Base-by-base conservation (phyloP, 2,888 invertebrate species). In the Taphrorychus bicolor region DNA sequence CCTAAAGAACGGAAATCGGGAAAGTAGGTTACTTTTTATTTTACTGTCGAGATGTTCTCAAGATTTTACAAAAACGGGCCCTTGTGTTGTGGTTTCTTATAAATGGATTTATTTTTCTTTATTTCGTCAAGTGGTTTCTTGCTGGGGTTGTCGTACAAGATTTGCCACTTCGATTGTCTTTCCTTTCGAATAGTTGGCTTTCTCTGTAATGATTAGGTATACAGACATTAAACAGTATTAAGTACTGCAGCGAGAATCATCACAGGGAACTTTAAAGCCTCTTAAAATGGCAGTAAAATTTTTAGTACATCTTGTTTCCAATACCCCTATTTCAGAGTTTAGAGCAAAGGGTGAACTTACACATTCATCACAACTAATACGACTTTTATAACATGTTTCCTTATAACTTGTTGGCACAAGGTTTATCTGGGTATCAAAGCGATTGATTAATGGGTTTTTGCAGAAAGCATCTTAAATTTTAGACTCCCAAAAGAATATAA, bases 91-190 rank as follows among this genome's bases (percentile, higher is more conserved):
- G 54, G 54, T 32, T 54, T 54, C 54, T 54, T 54, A 54, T 24
- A 54, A 54, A 54, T 54, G 54, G 54, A 24, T 54, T 54, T 54
- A 21, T 54, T 54, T 54, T 24, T 54, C 54, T 32, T 54, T 54
- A 54, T 54, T 24, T 54, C 24, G n/a, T 54, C 54, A 54, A 54
- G 54, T 22, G 54, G 54, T 24, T 54, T 54, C 24, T 54, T 54
- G 24, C 16, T 54, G 54, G 24, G 23, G 24, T 24, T 54, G 54
- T 54, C 22, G 5, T 22, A 24, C 24, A 54, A 24, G 24, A 54
- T 54, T 54, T 54, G 22, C 54, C 54, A 54, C 54, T 54, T 54
- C 23, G 54, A 54, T 24, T 24, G 24, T 5, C 18, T 54, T 54
- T 48, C 9, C 48, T n/a, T 48, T 48, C 11, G 16, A 48, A 17